Base-by-base conservation (phyloP, 2,888 invertebrate genomes). In the Mylabris sibirica region DNA sequence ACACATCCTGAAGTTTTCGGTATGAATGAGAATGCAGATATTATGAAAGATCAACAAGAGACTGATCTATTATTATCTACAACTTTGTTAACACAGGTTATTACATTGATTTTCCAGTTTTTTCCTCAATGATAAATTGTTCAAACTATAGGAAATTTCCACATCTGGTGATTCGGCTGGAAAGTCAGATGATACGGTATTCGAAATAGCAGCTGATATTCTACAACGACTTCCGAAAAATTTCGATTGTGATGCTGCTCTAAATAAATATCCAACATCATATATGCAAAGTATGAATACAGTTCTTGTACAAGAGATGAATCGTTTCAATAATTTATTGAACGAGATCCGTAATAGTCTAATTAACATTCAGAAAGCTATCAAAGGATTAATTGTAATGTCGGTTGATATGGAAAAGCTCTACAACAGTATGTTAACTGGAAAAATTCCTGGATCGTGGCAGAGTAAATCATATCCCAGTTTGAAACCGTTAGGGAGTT, bases 201-300 rank as follows among this genome's bases (percentile, higher is more conserved):
- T 90, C 82, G 91, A 90, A 64, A 93, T 96, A 0, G 91, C 96
- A 0, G 88, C 89, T 41, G 96, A 96, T 78, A 92, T 97, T 71
- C 84, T 96, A 11, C 84, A 87, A 6, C 93, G 93, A 79, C 85
- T 97, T 34, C 97, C 97, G 0, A 82, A 84, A 30, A 88, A 92
- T 85, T 91, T 90, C 86, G 88, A 91, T 86, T 81, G 95, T 76
- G 86, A 92, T 81, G 80, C 87, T 74, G 86, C 93, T 64, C 86
- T 91, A 81, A 84, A 88, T 82, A 87, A 92, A 85, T 92, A 92
- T 87, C 91, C 97, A 66, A 92, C 94, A 67, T 82, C 88, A 75
- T 89, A 97, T 85, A 85, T 90, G 83, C 95, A 97, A 87, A 96
- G 96, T 77, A 95, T 97, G 95, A 97, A 97, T 79, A 97, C 97